These are phyloP conservation scores for Trachymyrmex cornetzi DNA, from an alignment of 1,140 invertebrate species.

Conservation along the genomic window DNA sequence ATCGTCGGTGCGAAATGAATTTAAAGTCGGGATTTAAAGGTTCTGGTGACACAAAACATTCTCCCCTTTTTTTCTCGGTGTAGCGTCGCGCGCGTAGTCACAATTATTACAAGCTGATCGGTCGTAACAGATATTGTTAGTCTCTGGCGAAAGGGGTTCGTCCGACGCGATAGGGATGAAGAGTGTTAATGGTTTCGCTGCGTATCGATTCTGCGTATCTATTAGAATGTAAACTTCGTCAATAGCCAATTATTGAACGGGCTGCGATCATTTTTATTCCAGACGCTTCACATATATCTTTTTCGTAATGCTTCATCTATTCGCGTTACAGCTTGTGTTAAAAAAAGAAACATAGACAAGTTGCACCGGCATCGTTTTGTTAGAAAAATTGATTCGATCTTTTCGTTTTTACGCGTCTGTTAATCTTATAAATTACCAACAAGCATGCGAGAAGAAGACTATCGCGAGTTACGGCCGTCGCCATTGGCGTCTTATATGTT, in stretches of 20 bases:
- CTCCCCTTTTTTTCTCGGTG: conserved; percentile 45
- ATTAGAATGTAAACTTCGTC: conserved; percentile 53
- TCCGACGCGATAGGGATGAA: conserved; percentile 35
- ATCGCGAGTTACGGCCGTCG: not conserved
- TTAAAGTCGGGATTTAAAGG: conserved; percentile 83
- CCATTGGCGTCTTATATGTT: conserved; percentile 58
- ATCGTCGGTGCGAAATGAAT: conserved; percentile 83
- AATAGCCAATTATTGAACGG: conserved; percentile 38
- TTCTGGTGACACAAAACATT: conserved; percentile 71
- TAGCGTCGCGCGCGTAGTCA: conserved; percentile 68
- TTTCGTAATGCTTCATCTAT: not conserved
- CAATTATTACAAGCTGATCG: conserved; percentile 84
- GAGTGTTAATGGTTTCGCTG: conserved; percentile 68
- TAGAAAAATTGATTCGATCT: not conserved
- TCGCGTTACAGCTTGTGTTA: not conserved
- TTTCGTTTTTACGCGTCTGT: not conserved
- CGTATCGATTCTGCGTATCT: conserved; percentile 52
- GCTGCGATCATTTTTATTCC: conserved; percentile 18
- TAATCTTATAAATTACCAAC: not conserved
- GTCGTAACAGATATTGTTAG: conserved; percentile 84
- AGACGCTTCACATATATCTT: not conserved
- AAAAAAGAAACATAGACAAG: not conserved
- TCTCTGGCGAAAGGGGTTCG: conserved; percentile 52
- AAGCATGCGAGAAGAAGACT: not conserved
- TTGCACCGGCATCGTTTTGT: not conserved